phyloP scores from a whole-genome alignment of 2,113 vertebrate genomes.

The Cyrtonyx montezumae region DNA sequence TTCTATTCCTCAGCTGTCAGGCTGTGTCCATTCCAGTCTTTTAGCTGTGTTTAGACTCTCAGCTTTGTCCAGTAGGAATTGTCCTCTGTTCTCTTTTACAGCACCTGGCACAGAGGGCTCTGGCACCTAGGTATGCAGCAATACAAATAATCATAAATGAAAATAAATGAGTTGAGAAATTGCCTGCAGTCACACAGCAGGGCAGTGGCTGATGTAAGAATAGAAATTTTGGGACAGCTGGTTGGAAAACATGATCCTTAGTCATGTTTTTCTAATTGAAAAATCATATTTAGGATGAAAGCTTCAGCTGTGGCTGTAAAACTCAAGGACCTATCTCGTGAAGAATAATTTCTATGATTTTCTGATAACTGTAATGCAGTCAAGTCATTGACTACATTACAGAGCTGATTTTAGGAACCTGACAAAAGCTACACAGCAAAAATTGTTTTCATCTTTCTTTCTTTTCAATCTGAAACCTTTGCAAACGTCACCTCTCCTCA shows the following conservation, averaged over 20 bases:
- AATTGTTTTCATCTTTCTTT: neutral
- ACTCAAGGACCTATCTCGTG: neutral
- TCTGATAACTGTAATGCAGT: neutral
- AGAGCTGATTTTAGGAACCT: neutral
- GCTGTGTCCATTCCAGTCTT: neutral
- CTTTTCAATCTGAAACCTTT: neutral
- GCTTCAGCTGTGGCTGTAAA: conserved; percentile 36
- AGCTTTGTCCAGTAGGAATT: neutral
- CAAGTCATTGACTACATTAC: neutral
- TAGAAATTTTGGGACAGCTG: conserved; percentile 59
- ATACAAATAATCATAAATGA: conserved; percentile 60
- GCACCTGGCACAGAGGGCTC: conserved; percentile 14
- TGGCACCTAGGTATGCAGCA: conserved; percentile 34
- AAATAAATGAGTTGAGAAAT: conserved; percentile 72
- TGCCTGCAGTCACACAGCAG: conserved; percentile 65
- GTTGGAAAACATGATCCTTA: conserved; percentile 68
- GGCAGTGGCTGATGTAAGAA: conserved; percentile 68
- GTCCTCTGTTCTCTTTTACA: neutral
- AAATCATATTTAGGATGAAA: conserved; percentile 61
- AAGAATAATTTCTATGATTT: conserved; percentile 6
- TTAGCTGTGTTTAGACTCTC: neutral
- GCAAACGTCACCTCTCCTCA: neutral
- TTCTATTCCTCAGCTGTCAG: neutral
- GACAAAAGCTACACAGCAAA: neutral
- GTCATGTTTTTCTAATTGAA: conserved; percentile 68